These are phyloP conservation scores for Pangasius mekongensis DNA, from an alignment of 2,797 vertebrate genomes.

Conservation along the genomic window DNA sequence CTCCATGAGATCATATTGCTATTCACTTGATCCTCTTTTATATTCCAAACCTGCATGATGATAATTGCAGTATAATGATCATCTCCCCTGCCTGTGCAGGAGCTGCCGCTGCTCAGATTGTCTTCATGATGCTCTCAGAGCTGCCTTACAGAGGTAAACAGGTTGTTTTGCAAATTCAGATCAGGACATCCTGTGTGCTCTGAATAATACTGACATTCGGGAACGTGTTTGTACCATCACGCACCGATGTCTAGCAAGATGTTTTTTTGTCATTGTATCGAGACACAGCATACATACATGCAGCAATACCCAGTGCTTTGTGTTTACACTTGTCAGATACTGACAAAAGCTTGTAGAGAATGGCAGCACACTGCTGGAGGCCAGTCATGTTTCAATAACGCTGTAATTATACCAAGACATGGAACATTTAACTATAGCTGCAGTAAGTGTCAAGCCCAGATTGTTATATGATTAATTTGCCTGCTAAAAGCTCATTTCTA, in stretches of 20 bases:
- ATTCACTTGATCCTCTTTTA: constrained; percentile 56
- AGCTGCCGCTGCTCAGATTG: constrained; percentile 38
- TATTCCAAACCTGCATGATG: constrained; percentile 60
- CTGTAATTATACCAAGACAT: constrained; percentile 44
- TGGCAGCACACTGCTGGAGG: constrained; percentile 31
- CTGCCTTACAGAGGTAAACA: constrained; percentile 45
- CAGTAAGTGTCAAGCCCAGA: constrained; percentile 28
- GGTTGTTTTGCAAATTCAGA: constrained; percentile 51
- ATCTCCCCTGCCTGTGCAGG: constrained; percentile 46
- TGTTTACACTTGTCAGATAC: constrained; percentile 37
- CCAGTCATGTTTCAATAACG: constrained; percentile 49
- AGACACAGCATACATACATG: constrained; percentile 1
- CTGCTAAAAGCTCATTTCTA: constrained; percentile 31
- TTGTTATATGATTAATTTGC: constrained; percentile 43
- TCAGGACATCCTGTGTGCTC: constrained; percentile 15
- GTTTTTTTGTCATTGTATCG: not conserved
- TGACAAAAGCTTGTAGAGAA: constrained; percentile 37
- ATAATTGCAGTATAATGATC: constrained; percentile 60
- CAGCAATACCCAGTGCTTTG: not conserved
- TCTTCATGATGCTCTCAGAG: constrained; percentile 28
- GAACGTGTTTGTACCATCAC: constrained; percentile 16
- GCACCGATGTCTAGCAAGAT: not conserved
- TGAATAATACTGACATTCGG: constrained; percentile 14
- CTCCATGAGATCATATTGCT: constrained; percentile 53
- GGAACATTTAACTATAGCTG: constrained; percentile 47